Conservation (phyloP, 1,140 invertebrate species). For the Idris sp. region DNA sequence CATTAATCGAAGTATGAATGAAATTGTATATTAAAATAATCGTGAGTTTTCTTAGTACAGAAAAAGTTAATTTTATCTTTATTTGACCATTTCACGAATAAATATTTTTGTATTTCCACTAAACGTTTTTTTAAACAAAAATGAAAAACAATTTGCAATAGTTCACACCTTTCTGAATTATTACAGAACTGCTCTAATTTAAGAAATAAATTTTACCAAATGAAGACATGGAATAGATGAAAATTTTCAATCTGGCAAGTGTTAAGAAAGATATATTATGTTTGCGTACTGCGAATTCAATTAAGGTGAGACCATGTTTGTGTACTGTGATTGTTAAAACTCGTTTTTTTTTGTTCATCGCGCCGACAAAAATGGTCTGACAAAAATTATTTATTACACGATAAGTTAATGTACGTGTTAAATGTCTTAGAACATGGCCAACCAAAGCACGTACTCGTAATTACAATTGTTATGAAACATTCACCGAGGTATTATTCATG, state of each 20-base stretch:
- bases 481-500: slow-evolving; percentile 52
- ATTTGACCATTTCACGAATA: too few species aligned
- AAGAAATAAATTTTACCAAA: too few species aligned
- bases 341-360: too few species aligned
- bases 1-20: slow-evolving; percentile 24
- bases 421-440: slow-evolving; percentile 48
- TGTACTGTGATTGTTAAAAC: slow-evolving; percentile 9
- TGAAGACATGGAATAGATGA: too few species aligned
- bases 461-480: slow-evolving; percentile 58
- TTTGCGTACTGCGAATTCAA: not conserved
- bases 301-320: slow-evolving; percentile 5
- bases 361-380: slow-evolving; percentile 3
- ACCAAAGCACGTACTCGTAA: slow-evolving; percentile 33
- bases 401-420: slow-evolving; percentile 38
- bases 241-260: too few species aligned
- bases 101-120: too few species aligned
- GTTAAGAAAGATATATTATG: not conserved
- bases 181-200: too few species aligned
- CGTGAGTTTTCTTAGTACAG: not conserved
- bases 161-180: too few species aligned
- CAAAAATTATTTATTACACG: slow-evolving; percentile 34
- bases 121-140: too few species aligned
- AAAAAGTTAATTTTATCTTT: too few species aligned
- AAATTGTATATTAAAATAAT: slow-evolving; percentile 10
- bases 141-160: too few species aligned